Conservation (phyloP, 2,797 vertebrate genomes). For the Knipowitschia caucasica region DNA sequence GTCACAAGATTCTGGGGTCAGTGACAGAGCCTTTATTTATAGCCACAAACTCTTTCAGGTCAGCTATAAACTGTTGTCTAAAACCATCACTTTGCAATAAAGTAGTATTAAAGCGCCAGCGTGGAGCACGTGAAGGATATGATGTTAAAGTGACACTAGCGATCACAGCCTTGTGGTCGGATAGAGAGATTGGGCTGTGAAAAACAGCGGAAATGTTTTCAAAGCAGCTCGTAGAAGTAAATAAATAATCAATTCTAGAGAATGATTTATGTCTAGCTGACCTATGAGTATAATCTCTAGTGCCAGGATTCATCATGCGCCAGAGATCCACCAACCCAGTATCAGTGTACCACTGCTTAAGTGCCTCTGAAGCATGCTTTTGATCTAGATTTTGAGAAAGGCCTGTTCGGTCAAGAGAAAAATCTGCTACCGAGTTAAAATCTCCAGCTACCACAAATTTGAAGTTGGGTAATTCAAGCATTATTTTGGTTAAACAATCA, state of each 20-base stretch:
- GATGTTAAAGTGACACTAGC: not conserved
- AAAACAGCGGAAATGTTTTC: constrained; percentile 3
- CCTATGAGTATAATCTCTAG: not conserved
- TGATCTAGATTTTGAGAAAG: too few species aligned
- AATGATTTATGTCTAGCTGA: constrained; percentile 1
- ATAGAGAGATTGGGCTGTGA: constrained; percentile 11
- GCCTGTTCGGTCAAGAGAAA: too few species aligned
- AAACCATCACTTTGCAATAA: not conserved
- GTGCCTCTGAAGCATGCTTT: too few species aligned
- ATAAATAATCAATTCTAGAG: constrained; percentile 17
- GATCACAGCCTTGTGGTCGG: constrained; percentile 14
- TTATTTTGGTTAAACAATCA: too few species aligned
- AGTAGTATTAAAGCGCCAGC: not conserved
- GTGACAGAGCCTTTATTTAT: not conserved
- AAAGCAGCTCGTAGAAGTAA: constrained; percentile 8
- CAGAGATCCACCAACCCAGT: not conserved
- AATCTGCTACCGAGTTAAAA: too few species aligned
- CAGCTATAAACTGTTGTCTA: not conserved
- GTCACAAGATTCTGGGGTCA: not conserved
- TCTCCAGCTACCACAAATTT: too few species aligned
- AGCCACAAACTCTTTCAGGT: not conserved
- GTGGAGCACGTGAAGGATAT: not conserved
- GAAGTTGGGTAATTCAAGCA: too few species aligned
- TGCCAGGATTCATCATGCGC: not conserved
- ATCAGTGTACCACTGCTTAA: too few species aligned